Percentiles rank a stretch among this genome's conserved stretches.
Evolutionary conservation across 2,797 vertebrate species (phyloP).

Genomic region (Amblyraja radiata): DNA sequence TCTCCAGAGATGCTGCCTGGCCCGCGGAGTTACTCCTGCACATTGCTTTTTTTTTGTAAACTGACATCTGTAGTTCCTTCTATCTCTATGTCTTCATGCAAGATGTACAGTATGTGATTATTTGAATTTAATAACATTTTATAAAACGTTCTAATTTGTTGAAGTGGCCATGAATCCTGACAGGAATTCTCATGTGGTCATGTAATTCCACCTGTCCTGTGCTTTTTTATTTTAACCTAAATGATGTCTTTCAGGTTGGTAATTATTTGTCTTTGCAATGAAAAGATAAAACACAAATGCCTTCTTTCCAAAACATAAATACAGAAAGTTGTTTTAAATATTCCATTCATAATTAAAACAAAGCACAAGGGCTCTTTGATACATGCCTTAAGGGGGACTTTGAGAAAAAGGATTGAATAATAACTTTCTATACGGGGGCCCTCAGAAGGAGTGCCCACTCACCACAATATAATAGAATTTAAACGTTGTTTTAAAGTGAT

Average conservation of each 20-base stretch:
- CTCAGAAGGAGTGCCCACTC: too few species aligned
- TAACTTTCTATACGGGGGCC: too few species aligned
- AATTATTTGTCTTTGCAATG: background rate
- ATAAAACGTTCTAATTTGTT: background rate
- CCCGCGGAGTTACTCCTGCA: too few species aligned
- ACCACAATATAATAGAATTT: too few species aligned
- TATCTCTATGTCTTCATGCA: background rate
- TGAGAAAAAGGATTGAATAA: background rate
- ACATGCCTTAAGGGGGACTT: background rate
- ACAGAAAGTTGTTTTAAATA: background rate
- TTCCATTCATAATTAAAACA: slow-evolving; percentile 10
- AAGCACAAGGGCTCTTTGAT: background rate
- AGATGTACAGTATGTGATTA: background rate
- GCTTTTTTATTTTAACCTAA: background rate
- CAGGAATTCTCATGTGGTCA: background rate
- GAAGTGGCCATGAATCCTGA: background rate
- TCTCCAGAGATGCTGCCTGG: too few species aligned
- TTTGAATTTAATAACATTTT: slow-evolving; percentile 4
- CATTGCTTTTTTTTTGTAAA: too few species aligned
- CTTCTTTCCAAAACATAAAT: background rate
- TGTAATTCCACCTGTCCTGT: background rate
- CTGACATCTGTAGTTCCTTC: too few species aligned
- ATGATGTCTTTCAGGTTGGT: background rate
- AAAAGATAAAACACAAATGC: background rate
- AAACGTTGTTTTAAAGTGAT: too few species aligned